Base-by-base conservation (phyloP, 1,140 invertebrate species). In the Tetragnatha versicolor region DNA sequence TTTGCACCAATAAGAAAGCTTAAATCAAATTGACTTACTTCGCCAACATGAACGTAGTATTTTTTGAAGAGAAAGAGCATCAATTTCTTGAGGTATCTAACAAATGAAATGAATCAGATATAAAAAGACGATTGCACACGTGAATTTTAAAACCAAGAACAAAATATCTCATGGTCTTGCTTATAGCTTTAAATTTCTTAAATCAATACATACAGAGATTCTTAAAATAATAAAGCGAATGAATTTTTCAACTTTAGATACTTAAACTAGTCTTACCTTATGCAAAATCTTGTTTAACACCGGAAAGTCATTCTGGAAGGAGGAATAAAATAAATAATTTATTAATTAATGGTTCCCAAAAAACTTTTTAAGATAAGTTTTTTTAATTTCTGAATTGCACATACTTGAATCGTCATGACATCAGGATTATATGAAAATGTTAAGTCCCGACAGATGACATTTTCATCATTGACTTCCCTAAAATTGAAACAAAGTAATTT, bases 381-480 rank as follows among this genome's bases (percentile, higher is more conserved):
- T n/a, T n/a, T n/a, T n/a, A n/a, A n/a, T n/a, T n/a, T 2, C 33
- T 51, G 29, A 58, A 25, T 25, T n/a, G 2, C 35, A 60, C 58
- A 49, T 63, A 76, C 79, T n/a, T 80, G 69, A n/a, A 68, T 22
- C 20, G 70, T 25, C 35, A 37, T 49, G 5, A 69, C 17, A 51
- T 80, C 72, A 25, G 42, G 31, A 49, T 45, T 49, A 33, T 58
- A 73, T 0, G 55, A 35, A 51, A 80, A 80, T 14, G 68, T 87
- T 70, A 91, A 88, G 84, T 91, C 91, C 81, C 89, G 86, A 35
- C 91, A 89, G 22, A 92, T 86, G 86, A 91, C 88, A 83, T 92
- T 92, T 85, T 92, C 91, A 83, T 92, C 91, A 85, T 92, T 92
- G 20, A 92, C 90, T 86, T 92, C 91, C 91, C 90, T 91, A 84